Evolutionary conservation across 2,113 vertebrate species (phyloP), one percentile per base, ranked within the genome.

Genomic region (Trichomycterus rosablanca): DNA sequence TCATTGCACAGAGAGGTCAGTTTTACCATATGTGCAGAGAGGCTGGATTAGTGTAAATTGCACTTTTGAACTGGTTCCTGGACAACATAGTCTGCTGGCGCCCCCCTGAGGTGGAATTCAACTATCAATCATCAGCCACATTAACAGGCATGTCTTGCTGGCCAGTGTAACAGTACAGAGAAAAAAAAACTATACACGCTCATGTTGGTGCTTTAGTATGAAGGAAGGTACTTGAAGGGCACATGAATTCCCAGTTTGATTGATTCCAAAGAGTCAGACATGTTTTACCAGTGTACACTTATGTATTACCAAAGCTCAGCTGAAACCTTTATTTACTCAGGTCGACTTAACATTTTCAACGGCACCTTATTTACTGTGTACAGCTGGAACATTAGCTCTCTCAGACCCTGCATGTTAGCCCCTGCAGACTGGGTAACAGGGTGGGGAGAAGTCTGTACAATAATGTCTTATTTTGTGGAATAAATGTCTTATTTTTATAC

Each of bases 21-120:
- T 98, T 97, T 77, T 94, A 93, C 71, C 81, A 81, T 53, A 89
- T 97, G 87, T 89, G 90, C 52, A 80, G 89, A 73, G 94, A 97
- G 78, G 93, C 93, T 0, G 87, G 92, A 34, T 82, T 96, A 30
- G 78, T 80, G 20, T 94, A 88, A 88, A 15, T 2, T 51, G 24
- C 2, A 6, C 3, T 16, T 53, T 12, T 1, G 32, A 19, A 28
- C 42, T 16, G 37, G 16, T 34, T 4, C 18, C 19, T n/a, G 16
- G 34, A 37, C 20, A 45, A 28, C 16, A 11, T 43, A 69, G 60
- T 19, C 15, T 7, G 30, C 54, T 59, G 58, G 77, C 67, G 66
- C 70, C 65, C 67, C 65, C 71, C 59, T 65, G 64, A 57, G 76
- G 72, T 72, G 51, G 62, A 52, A 37, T 20, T 24, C 22, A 23